These are phyloP conservation scores for Watsonalla cultraria DNA, from an alignment of 2,888 invertebrate species.

Conservation along the genomic window DNA sequence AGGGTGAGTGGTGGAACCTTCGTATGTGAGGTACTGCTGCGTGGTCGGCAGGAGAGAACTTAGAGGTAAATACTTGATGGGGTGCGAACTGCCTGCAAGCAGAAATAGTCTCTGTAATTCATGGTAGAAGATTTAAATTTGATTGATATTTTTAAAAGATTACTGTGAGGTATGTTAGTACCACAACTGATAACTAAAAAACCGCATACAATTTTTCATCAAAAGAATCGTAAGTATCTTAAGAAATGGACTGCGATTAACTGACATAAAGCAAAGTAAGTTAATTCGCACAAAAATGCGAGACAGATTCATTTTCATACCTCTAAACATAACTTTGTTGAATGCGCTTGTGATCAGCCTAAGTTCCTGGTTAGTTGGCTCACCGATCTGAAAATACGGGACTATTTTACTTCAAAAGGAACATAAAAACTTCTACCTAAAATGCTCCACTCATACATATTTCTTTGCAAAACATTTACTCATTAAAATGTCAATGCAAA, in stretches of 20 bases:
- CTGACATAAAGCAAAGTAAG: no score
- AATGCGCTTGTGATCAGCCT: slow-evolving; percentile 92
- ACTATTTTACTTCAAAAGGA: no score
- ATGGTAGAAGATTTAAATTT: not conserved
- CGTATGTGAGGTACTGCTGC: slow-evolving; percentile 97
- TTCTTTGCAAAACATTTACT: no score
- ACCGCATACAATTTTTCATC: no score
- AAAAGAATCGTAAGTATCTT: no score
- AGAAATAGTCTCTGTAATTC: not conserved
- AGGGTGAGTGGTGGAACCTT: slow-evolving; percentile 98
- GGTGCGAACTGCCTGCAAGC: slow-evolving; percentile 86
- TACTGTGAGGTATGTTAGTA: not conserved
- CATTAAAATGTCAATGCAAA: no score
- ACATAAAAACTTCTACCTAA: no score
- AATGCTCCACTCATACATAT: no score
- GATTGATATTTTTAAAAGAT: not conserved
- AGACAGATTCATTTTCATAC: slow-evolving; percentile 68
- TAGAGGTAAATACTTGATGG: slow-evolving; percentile 91
- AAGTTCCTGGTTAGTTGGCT: slow-evolving; percentile 90
- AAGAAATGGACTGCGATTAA: no score
- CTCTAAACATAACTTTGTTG: slow-evolving; percentile 90
- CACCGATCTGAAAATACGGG: slow-evolving; percentile 84
- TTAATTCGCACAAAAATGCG: no score
- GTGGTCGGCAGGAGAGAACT: slow-evolving; percentile 93
- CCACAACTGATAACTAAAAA: no score